These are phyloP conservation scores for Streblospio benedicti DNA, from an alignment of 1,140 invertebrate genomes.

Conservation along the genomic window DNA sequence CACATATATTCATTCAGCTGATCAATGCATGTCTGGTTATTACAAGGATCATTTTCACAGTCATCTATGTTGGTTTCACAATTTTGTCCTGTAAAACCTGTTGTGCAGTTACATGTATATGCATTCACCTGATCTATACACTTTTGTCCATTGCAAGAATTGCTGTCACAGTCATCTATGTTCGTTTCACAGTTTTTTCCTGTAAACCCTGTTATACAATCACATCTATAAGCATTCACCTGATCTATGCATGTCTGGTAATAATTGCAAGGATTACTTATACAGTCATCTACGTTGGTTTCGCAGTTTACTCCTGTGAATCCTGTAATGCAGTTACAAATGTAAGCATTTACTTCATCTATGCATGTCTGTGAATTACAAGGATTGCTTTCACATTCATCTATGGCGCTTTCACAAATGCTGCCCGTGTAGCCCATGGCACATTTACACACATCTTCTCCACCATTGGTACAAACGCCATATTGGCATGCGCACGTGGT, in stretches of 20 bases:
- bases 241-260: neutral
- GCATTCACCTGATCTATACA: neutral
- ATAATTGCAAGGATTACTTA: neutral
- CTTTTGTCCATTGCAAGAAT: neutral
- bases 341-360: no score
- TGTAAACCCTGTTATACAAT: no score
- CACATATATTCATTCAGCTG: neutral
- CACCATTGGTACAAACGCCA: no score
- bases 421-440: conserved; percentile 65
- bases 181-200: conserved; percentile 78
- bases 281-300: neutral
- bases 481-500: no score
- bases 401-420: conserved; percentile 9
- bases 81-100: neutral
- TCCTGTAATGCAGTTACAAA: neutral
- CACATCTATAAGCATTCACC: no score
- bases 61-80: conserved; percentile 3
- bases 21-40: neutral
- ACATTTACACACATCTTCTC: no score
- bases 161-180: conserved; percentile 10
- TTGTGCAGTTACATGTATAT: neutral
- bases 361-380: no score
- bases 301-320: neutral
- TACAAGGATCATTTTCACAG: neutral
- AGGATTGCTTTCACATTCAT: conserved; percentile 61